These are phyloP conservation scores for Cephonodes hylas DNA, from an alignment of 2,888 invertebrate genomes.

Conservation along the genomic window DNA sequence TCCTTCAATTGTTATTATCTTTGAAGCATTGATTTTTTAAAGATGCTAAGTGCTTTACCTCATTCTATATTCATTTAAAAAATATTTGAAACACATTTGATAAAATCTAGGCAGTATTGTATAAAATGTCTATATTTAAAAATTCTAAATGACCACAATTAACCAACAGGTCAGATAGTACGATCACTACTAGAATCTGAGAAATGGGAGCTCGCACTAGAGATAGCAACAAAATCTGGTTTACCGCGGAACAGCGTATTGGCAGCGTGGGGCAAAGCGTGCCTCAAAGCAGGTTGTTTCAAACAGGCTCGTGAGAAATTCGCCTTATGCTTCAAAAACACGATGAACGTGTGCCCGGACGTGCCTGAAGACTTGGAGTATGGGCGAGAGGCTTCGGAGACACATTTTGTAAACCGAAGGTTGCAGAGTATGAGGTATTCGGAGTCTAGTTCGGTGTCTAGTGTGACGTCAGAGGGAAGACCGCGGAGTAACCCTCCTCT, in stretches of 20 bases:
- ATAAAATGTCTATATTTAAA: too few relatives aligned
- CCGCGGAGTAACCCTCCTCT: slow-evolving; percentile 84
- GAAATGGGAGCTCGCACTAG: slow-evolving; percentile 90
- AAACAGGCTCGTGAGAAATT: slow-evolving; percentile 89
- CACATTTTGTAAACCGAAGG: slow-evolving; percentile 53
- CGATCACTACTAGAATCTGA: slow-evolving; percentile 91
- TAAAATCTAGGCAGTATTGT: too few relatives aligned
- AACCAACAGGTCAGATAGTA: slow-evolving; percentile 81
- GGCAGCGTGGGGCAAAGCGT: slow-evolving; percentile 93
- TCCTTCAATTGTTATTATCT: too few relatives aligned
- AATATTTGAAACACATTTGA: too few relatives aligned
- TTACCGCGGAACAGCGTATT: slow-evolving; percentile 89
- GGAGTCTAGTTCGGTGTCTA: slow-evolving; percentile 57
- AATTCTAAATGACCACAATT: too few relatives aligned
- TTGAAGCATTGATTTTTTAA: too few relatives aligned
- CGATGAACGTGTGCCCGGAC: slow-evolving; percentile 56
- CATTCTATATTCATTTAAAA: too few relatives aligned
- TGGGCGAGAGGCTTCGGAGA: slow-evolving; percentile 64
- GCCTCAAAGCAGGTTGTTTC: slow-evolving; percentile 89
- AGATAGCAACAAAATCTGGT: slow-evolving; percentile 93
- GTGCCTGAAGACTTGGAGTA: slow-evolving; percentile 64
- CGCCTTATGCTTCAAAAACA: slow-evolving; percentile 68
- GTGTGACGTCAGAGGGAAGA: slow-evolving; percentile 67
- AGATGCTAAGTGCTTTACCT: too few relatives aligned
- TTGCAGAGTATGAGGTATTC: slow-evolving; percentile 50